phyloP scores from a whole-genome alignment of 2,113 vertebrate species.

The Tautogolabrus adspersus region DNA sequence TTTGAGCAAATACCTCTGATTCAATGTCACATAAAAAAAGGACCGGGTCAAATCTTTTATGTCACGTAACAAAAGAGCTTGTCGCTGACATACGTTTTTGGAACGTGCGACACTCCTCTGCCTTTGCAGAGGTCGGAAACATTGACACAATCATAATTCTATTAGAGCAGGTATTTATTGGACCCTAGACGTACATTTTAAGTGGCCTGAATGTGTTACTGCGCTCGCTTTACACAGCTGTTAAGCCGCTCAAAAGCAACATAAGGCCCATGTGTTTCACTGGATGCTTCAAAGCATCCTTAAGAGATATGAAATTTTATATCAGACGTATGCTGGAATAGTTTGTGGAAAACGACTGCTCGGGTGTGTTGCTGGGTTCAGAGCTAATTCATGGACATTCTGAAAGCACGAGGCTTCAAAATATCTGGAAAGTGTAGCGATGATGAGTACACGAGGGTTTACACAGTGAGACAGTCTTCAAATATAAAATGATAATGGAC shows the following conservation, averaged over 20 bases:
- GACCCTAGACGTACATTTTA: constrained; percentile 57
- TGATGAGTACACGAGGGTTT: constrained; percentile 28
- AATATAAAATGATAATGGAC: constrained; percentile 7
- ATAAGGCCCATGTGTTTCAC: constrained; percentile 27
- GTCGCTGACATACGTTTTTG: constrained; percentile 31
- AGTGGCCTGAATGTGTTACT: constrained; percentile 59
- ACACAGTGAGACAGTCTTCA: constrained; percentile 20
- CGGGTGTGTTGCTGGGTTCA: constrained; percentile 38
- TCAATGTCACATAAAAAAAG: constrained; percentile 22
- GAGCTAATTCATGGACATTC: constrained; percentile 48
- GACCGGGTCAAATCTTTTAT: constrained; percentile 19
- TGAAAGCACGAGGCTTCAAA: constrained; percentile 30
- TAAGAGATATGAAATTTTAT: constrained; percentile 60
- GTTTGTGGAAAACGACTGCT: constrained; percentile 62
- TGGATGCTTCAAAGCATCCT: constrained; percentile 52
- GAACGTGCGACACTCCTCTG: constrained; percentile 21
- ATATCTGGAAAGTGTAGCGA: constrained; percentile 29
- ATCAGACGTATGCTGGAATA: constrained; percentile 46
- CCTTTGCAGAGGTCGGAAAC: constrained; percentile 65
- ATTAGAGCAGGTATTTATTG: constrained; percentile 62
- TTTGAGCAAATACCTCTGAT: too few species aligned
- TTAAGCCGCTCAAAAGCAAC: constrained; percentile 46
- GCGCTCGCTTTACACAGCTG: constrained; percentile 63
- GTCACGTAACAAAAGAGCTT: constrained; percentile 45
- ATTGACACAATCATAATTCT: constrained; percentile 67